These are phyloP conservation scores for Scytalopus superciliaris DNA, from an alignment of 2,113 vertebrate genomes.

Conservation along the genomic window DNA sequence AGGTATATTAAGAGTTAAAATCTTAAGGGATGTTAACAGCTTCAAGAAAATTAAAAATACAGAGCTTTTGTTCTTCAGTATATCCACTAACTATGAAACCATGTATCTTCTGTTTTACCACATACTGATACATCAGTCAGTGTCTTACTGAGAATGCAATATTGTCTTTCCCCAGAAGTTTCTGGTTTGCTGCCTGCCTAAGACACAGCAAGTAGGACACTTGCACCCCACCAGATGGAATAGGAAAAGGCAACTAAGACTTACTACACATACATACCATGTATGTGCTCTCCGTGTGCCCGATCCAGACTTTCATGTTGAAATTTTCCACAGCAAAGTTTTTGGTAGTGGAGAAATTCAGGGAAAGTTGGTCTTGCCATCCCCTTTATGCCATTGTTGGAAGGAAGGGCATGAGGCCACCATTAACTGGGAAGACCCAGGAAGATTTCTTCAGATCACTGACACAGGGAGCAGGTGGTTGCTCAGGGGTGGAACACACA, in stretches of 20 bases:
- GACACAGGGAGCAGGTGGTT: rapidly evolving
- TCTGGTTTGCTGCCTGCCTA: not conserved
- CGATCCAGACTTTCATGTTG: not conserved
- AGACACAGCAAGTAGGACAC: not conserved
- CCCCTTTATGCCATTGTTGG: not conserved
- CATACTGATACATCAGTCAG: not conserved
- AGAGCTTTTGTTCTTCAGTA: not conserved
- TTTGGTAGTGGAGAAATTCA: not conserved
- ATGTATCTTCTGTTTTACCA: not conserved
- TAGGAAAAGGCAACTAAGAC: not conserved
- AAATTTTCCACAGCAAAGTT: not conserved
- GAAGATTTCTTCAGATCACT: not conserved
- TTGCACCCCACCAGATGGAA: not conserved
- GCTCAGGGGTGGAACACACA: not conserved
- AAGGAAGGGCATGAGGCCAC: not conserved
- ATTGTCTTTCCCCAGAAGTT: rapidly evolving
- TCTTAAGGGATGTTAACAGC: not conserved
- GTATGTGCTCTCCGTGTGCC: not conserved
- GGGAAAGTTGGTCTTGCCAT: not conserved
- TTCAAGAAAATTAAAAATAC: not conserved
- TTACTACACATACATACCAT: rapidly evolving
- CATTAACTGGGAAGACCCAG: not conserved
- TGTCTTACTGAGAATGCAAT: not conserved
- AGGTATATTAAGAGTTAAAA: not conserved
- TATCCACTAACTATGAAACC: not conserved